Base-by-base conservation (phyloP, 2,113 vertebrate species). In the Procavia capensis region DNA sequence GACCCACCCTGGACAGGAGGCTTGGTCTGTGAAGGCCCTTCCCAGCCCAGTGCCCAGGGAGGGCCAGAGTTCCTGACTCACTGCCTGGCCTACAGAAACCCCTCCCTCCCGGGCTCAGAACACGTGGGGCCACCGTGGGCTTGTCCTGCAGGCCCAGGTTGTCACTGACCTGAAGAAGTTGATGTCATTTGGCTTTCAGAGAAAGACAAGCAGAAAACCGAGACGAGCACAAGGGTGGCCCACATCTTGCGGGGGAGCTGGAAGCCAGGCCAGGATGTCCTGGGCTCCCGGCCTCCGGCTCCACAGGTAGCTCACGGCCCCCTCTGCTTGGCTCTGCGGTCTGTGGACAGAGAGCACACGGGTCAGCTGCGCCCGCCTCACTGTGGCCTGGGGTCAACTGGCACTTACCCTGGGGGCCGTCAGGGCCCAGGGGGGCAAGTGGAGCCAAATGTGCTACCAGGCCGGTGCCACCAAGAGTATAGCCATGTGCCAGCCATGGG, bases 231-330 rank as follows among this genome's bases (percentile, higher is more conserved):
- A 0, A 97, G 72, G 63, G 83, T 72, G 27, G 96, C 11, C 97
- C 96, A 95, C 97, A 98, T 98, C 95, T 96, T 97, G 96, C 11
- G 2, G 85, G 43, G 5, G 41, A 45, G 86, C 87, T 3, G 16
- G 64, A 22, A 36, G 72, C 63, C 0, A n/a, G 80, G 85, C 50
- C 14, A 80, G 45, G 29, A 0, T 1, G 50, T 72, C 41, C 57
- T 78, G 1, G 85, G 63, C 25, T n/a, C 79, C 79, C 25, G 5
- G 87, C 43, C 0, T 63, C 45, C 0, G 3, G 11, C 27, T 39
- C 54, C 59, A 95, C 90, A 68, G 94, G 85, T 78, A 63, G 81
- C 20, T n/a, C 9, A 17, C 9, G 24, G 43, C 2, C 29, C 50
- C 82, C 59, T 66, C 59, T 16, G 81, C 66, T 47, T 6, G 81